Percentiles rank a stretch among this genome's conserved stretches.
phyloP scores from a whole-genome alignment of 1,140 invertebrate species.

The Trichoplusia ni region DNA sequence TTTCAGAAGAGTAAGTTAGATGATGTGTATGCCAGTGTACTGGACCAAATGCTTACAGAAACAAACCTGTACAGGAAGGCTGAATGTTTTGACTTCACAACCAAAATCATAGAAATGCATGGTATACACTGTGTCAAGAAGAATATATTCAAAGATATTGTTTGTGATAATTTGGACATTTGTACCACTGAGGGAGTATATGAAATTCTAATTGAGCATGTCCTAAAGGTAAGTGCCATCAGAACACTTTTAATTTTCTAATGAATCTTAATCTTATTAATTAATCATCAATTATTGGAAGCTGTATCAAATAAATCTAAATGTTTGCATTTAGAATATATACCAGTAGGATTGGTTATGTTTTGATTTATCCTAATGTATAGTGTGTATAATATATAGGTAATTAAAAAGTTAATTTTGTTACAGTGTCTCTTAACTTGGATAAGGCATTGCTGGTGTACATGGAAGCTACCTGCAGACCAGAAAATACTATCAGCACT shows the following conservation, averaged over 20 bases:
- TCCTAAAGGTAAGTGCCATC: slow-evolving; percentile 55
- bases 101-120: slow-evolving; percentile 54
- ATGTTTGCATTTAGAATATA: too few species aligned
- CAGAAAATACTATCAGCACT: slow-evolving; percentile 54
- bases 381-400: too few species aligned
- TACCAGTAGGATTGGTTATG: too few species aligned
- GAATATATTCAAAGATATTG: slow-evolving; percentile 49
- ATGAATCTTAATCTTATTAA: not conserved
- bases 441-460: slow-evolving; percentile 64
- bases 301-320: too few species aligned
- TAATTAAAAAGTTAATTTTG: slow-evolving; percentile 5
- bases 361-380: too few species aligned
- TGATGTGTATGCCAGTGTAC: slow-evolving; percentile 46
- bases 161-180: slow-evolving; percentile 60
- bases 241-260: not conserved
- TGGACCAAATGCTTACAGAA: slow-evolving; percentile 57
- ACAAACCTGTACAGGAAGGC: slow-evolving; percentile 63
- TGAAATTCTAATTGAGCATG: slow-evolving; percentile 51
- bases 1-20: slow-evolving; percentile 57
- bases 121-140: slow-evolving; percentile 57
- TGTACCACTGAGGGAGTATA: slow-evolving; percentile 56
- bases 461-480: slow-evolving; percentile 58
- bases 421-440: slow-evolving; percentile 67
- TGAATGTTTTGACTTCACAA: slow-evolving; percentile 52
- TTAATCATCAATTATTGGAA: too few species aligned